Evolutionary conservation across 2,113 vertebrate genomes (phyloP), one percentile per base, ranked within the genome.

Genomic region (Seriola aureovittata): DNA sequence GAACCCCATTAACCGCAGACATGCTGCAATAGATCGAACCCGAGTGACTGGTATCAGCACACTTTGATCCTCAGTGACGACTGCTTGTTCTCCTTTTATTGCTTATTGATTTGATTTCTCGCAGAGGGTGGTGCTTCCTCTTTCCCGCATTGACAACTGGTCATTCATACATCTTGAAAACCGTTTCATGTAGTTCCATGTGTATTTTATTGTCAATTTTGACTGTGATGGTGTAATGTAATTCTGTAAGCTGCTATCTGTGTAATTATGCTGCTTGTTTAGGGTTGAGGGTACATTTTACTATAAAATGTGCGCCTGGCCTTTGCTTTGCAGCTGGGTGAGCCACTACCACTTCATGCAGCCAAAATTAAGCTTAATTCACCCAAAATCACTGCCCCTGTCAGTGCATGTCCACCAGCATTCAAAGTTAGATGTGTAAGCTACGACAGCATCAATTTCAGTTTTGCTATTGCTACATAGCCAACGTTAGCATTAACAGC

Each of bases 1-100:
- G 82, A 80, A 64, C 65, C 52, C 72, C 69, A 84, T 91, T 91
- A 85, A 79, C 73, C n/a, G 65, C 81, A 82, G 79, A 80, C 79
- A 60, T 81, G 67, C 75, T 82, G 88, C 85, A 65, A 68, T 73
- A 54, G 80, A 88, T 86, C 59, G 72, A 84, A 74, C 44, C 66
- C 6, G 34, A 58, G 52, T 72, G 65, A 59, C 78, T 74, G 75
- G 70, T 81, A 84, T 82, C 62, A 76, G 77, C 87, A 71, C 42
- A 54, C 70, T 71, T 8, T 85, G 82, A 85, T 88, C 81, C 72
- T 65, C 67, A 8, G 25, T 75, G 76, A 76, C 32, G 67, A 67
- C 65, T 73, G 34, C 42, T 64, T 84, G 54, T 79, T 60, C 72
- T 88, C 63, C 21, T 36, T 69, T 86, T 77, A 73, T 86, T 80